These are phyloP conservation scores for Pheosia gnoma DNA, from an alignment of 2,888 invertebrate species.

Conservation along the genomic window DNA sequence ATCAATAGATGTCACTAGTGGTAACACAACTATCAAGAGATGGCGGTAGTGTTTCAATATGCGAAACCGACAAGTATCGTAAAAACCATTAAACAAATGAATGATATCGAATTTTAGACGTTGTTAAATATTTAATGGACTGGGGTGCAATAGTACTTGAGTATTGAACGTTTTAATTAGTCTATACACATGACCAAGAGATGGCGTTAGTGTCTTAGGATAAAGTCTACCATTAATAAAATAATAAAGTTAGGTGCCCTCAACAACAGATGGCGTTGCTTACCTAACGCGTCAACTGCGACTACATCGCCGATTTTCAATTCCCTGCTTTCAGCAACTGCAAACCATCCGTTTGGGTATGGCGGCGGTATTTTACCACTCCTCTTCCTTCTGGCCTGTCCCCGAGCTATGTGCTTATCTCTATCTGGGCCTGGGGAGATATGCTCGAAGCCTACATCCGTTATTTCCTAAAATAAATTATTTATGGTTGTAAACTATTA, in stretches of 20 bases:
- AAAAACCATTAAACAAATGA: no score
- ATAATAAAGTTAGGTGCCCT: not conserved
- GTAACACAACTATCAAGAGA: not conserved
- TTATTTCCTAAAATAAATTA: constrained; percentile 64
- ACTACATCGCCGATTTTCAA: constrained; percentile 82
- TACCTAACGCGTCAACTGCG: constrained; percentile 87
- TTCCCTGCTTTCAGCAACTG: constrained; percentile 87
- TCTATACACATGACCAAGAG: no score
- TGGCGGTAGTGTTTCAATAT: no score
- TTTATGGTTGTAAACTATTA: not conserved
- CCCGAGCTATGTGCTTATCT: constrained; percentile 65
- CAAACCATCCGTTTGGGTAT: constrained; percentile 96
- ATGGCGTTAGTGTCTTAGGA: no score
- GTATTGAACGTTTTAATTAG: no score
- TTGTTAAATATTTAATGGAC: no score
- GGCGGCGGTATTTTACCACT: constrained; percentile 90
- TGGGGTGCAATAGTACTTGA: no score
- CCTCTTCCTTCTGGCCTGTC: constrained; percentile 80
- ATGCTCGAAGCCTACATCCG: constrained; percentile 76
- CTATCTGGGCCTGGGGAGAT: constrained; percentile 55
- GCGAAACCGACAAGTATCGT: no score
- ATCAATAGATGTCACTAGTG: constrained; percentile 9
- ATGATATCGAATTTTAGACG: no score
- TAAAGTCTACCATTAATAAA: no score
- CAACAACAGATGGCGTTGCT: constrained; percentile 32